These are phyloP conservation scores for Platichthys stellatus DNA, from an alignment of 2,113 vertebrate species.

Conservation along the genomic window DNA sequence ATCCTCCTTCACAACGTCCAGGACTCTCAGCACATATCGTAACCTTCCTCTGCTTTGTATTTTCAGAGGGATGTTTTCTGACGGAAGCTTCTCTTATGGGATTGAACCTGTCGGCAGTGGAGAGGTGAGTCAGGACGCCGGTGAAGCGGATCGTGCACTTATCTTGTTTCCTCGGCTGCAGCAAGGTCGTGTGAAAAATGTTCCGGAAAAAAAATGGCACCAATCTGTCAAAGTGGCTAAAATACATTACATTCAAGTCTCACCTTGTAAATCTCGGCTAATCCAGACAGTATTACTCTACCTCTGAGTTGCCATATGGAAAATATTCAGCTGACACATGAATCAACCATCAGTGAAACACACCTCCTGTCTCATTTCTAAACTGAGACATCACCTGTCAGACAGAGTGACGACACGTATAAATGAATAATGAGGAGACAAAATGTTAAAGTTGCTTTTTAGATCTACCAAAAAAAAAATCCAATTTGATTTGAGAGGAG, in stretches of 20 bases:
- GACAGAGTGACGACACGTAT: not conserved
- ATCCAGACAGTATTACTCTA: slow-evolving; percentile 35
- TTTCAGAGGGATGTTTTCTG: slow-evolving; percentile 92
- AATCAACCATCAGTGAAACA: slow-evolving; percentile 32
- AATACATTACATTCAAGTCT: too few species aligned
- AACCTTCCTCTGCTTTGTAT: not conserved
- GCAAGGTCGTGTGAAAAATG: not conserved
- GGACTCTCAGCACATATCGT: not conserved
- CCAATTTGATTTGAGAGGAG: not conserved
- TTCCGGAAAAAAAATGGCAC: too few species aligned
- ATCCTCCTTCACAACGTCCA: not conserved
- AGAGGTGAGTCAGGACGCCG: slow-evolving; percentile 56
- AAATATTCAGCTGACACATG: slow-evolving; percentile 58
- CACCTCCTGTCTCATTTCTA: slow-evolving; percentile 10
- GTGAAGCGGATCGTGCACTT: not conserved
- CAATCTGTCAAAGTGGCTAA: too few species aligned
- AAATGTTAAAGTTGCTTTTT: slow-evolving; percentile 11
- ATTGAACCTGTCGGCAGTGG: slow-evolving; percentile 83
- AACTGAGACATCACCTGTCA: not conserved
- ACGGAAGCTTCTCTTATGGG: slow-evolving; percentile 88
- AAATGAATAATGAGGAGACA: not conserved
- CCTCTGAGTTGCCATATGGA: slow-evolving; percentile 56
- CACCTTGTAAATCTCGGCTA: not conserved
- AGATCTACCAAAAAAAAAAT: slow-evolving; percentile 2
- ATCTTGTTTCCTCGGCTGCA: not conserved